These are phyloP conservation scores for Trissoscelio sp. DNA, from an alignment of 2,888 invertebrate species.

Conservation along the genomic window DNA sequence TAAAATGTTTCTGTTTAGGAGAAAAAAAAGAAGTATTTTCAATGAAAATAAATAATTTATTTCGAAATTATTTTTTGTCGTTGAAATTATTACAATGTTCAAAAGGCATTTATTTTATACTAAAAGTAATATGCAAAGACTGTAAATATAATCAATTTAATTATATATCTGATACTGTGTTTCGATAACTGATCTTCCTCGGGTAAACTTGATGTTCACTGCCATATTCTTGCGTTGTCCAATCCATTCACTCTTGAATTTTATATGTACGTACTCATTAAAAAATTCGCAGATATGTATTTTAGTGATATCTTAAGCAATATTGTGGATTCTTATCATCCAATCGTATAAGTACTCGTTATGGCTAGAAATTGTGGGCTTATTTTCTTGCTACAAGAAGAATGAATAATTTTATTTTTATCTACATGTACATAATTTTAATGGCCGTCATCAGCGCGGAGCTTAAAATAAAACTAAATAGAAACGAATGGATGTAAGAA, in stretches of 20 bases:
- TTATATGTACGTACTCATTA: slow-evolving; percentile 53
- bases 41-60: too few relatives aligned
- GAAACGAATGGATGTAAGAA: slow-evolving; percentile 6
- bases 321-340: slow-evolving; percentile 64
- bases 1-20: too few relatives aligned
- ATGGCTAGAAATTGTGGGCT: slow-evolving; percentile 51
- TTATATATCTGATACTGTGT: too few relatives aligned
- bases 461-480: slow-evolving; percentile 47
- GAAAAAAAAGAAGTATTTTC: too few relatives aligned
- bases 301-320: slow-evolving; percentile 70
- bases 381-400: slow-evolving; percentile 41
- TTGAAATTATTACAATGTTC: too few relatives aligned
- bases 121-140: too few relatives aligned
- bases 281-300: slow-evolving; percentile 62
- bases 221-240: slow-evolving; percentile 47
- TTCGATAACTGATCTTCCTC: slow-evolving; percentile 36
- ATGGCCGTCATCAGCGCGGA: slow-evolving; percentile 62
- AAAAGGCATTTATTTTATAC: too few relatives aligned
- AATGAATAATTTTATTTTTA: slow-evolving; percentile 41
- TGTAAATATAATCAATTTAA: too few relatives aligned
- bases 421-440: slow-evolving; percentile 75
- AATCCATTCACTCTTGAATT: slow-evolving; percentile 42
- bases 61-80: too few relatives aligned
- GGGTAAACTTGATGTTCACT: slow-evolving; percentile 48
- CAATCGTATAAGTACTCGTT: slow-evolving; percentile 56